Evolutionary conservation across 2,888 invertebrate genomes (phyloP), one percentile per base, ranked within the genome.

Genomic region (Himalopsyche kuldschensis): DNA sequence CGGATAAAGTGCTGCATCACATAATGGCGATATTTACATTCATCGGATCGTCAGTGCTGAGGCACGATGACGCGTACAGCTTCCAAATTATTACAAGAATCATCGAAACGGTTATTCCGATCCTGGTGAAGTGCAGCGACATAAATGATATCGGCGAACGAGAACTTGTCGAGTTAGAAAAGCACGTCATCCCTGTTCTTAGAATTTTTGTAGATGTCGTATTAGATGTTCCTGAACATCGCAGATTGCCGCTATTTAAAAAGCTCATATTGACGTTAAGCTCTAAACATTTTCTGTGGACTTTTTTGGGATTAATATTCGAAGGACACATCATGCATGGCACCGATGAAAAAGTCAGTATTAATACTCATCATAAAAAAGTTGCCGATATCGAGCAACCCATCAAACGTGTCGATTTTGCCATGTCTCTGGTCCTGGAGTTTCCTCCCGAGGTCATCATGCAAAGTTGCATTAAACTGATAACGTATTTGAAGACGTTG

Each of bases 11-110:
- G 0, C 90, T 99, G 20, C 96, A 97, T 88, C 97, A 98, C 88
- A 96, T 98, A 4, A 98, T 99, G 95, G 95, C 97, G 30, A 97
- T 99, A 87, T 99, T 99, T 89, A 98, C 99, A 0, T 99, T 99
- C 88, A 98, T 99, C 95, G 99, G 99, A 0, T 96, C 96, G 0
- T 97, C 97, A 0, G 95, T 99, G 11, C 91, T 99, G 0, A 93
- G 98, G 11, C 97, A 98, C 87, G 99, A 99, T 88, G 98, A 99
- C 88, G 95, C 96, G 0, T 98, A 98, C 89, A 98, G 97, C 88
- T 97, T 98, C 89, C 97, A 98, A 89, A 96, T 99, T 31, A 98
- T 99, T 81, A 94, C 95, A 0, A 96, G 95, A 88, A 97, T 98
- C 4, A 95, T 99, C 24, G 96, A 97, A 87, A 97, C 96, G 0